Evolutionary conservation across 2,113 vertebrate species (phyloP), one percentile per base, ranked within the genome.

Genomic region (Solenodon paradoxus): DNA sequence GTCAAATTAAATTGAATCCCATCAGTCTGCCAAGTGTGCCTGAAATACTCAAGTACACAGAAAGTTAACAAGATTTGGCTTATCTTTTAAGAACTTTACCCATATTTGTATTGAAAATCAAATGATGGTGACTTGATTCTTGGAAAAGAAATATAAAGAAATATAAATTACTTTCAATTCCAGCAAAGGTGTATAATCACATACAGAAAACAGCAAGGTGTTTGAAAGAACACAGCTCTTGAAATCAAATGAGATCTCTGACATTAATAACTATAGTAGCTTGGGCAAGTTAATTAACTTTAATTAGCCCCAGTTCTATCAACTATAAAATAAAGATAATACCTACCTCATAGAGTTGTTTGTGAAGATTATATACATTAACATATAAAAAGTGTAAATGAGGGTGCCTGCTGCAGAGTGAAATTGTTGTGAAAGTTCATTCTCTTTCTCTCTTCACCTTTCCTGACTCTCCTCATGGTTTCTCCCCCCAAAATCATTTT

Each of bases 311-410:
- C 28, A 72, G 17, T 72, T 88, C 53, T 61, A 88, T 28, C n/a
- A 61, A 82, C n/a, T 78, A 9, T 88, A 94, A 94, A 93, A 83
- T 81, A 83, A 92, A 87, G 35, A 57, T 55, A 86, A 63, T 64
- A 40, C 19, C 38, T 90, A 55, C 20, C 6, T 59, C 30, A 51
- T 10, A 22, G 42, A 79, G 45, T 59, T 88, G 47, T 82, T 71
- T 89, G 24, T 78, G 61, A 88, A 3, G 9, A 85, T 63, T 47
- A 85, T 22, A 78, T 61, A 88, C 47, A 82, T 81, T 53, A 78
- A 77, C 11, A 75, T 40, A 72, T 69, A 80, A 28, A 35, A 84
- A 72, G 55, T 45, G 30, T 61, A 9, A 20, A 38, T 63, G 45
- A 47, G 32, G 63, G 38, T 0, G 16, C 19, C 47, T 84, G 32